Evolutionary conservation across 2,113 vertebrate species (phyloP), one percentile per base, ranked within the genome.

Genomic region (Stomatorhinus ivindoensis): DNA sequence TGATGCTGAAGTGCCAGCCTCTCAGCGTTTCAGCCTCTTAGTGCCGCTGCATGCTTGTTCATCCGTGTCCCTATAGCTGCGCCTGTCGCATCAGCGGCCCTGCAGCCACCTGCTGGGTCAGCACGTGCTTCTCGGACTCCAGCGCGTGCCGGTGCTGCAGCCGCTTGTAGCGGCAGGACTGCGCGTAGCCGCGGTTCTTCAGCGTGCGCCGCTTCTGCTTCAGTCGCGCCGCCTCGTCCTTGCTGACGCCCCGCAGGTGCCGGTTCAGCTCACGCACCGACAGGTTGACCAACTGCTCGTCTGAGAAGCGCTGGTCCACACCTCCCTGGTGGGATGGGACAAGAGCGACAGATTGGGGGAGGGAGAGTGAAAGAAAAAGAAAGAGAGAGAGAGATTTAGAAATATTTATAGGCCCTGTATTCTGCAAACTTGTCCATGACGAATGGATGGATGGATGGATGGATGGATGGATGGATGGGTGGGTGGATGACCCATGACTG

Each of bases 131-230:
- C 93, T 98, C 97, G 0, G 97, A 97, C 94, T 98, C 97, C 88
- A 98, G 96, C 27, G 97, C 96, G 35, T 98, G 97, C 76, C 97
- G 95, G 92, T 98, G 97, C 95, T 97, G 97, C 50, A 98, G 92
- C 55, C 97, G 95, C 92, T 98, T 98, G 94, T 96, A 97, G 88
- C 97, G 97, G 91, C 97, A 98, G 93, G 97, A 97, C 94, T 98
- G 97, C 11, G 97, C 97, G 24, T 98, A 98, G 84, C 97, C 97
- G 0, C 97, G 97, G 95, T 98, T 98, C 95, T 98, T 98, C 88
- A 98, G 95, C 0, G 97, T 98, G 91, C 97, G 97, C 0, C 97
- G 95, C 10, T 97, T 96, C 95, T 98, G 97, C 94, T 98, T 98
- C 91, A 98, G 92, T 80, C 97, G 95, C 90, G 97, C 95, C 89